phyloP scores from a whole-genome alignment of 2,797 vertebrate genomes.

The Neomorphus geoffroyi region DNA sequence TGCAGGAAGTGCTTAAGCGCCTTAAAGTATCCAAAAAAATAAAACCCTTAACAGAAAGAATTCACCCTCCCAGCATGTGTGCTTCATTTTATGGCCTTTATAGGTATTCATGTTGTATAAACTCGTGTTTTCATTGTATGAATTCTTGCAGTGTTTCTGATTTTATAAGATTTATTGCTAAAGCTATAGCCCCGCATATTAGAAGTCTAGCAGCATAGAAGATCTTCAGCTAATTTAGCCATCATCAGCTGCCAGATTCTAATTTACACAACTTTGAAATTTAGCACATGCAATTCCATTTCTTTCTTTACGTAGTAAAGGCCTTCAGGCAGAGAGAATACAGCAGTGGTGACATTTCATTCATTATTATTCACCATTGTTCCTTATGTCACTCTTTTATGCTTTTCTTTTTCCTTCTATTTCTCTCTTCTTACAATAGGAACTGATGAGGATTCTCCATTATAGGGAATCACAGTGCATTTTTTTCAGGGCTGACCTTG shows the following conservation, averaged over 20 bases:
- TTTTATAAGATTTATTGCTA: slow-evolving; percentile 5
- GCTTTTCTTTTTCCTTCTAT: background rate
- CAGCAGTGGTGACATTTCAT: slow-evolving; percentile 22
- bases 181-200: background rate
- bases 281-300: background rate
- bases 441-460: slow-evolving; percentile 30
- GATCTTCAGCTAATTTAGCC: slow-evolving; percentile 18
- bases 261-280: slow-evolving; percentile 3
- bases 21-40: background rate
- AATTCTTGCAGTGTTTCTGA: background rate
- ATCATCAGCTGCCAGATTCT: slow-evolving; percentile 23
- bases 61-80: background rate
- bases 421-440: background rate
- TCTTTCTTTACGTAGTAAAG: background rate
- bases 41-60: background rate
- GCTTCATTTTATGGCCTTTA: background rate
- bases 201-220: slow-evolving; percentile 12
- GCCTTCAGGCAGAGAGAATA: background rate
- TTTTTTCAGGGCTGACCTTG: background rate
- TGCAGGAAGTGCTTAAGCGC: background rate
- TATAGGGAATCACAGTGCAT: background rate
- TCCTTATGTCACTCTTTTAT: background rate
- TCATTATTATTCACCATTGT: slow-evolving; percentile 14
- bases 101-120: background rate
- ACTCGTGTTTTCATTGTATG: background rate